Evolutionary conservation across 2,888 invertebrate genomes (phyloP).

Genomic region (Drosophila birchii): DNA sequence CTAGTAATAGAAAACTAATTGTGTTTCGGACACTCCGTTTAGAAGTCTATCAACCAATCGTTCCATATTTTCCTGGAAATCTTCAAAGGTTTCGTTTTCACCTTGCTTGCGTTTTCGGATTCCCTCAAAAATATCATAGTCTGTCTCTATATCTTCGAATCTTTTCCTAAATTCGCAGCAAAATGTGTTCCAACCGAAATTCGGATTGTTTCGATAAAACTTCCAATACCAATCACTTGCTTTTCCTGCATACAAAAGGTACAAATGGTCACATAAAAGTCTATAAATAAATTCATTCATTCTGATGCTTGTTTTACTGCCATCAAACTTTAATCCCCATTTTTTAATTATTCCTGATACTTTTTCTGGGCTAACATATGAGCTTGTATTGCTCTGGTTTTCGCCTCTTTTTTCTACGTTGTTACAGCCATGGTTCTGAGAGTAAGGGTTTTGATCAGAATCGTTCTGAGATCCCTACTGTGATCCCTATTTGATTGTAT

Average conservation of each 20-base stretch:
- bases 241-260: slow-evolving; percentile 8
- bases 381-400: neutral
- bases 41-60: too few relatives aligned
- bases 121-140: too few relatives aligned
- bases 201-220: slow-evolving; percentile 5
- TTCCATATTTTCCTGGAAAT: too few relatives aligned
- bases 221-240: slow-evolving; percentile 8
- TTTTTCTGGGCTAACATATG: neutral
- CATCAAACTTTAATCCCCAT: slow-evolving; percentile 3
- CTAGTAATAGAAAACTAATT: too few relatives aligned
- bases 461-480: neutral
- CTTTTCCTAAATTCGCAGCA: too few relatives aligned
- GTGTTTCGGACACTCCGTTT: too few relatives aligned
- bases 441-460: neutral
- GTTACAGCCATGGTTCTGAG: neutral
- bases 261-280: slow-evolving; percentile 8
- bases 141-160: too few relatives aligned
- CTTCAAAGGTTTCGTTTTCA: neutral
- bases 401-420: neutral
- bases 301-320: slow-evolving; percentile 5
- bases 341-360: slow-evolving; percentile 6
- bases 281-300: neutral
- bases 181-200: slow-evolving; percentile 5
- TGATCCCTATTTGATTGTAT: neutral
- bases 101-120: neutral